These are phyloP conservation scores for Phylloscopus trochiloides DNA, from an alignment of 2,113 vertebrate species.

Conservation along the genomic window DNA sequence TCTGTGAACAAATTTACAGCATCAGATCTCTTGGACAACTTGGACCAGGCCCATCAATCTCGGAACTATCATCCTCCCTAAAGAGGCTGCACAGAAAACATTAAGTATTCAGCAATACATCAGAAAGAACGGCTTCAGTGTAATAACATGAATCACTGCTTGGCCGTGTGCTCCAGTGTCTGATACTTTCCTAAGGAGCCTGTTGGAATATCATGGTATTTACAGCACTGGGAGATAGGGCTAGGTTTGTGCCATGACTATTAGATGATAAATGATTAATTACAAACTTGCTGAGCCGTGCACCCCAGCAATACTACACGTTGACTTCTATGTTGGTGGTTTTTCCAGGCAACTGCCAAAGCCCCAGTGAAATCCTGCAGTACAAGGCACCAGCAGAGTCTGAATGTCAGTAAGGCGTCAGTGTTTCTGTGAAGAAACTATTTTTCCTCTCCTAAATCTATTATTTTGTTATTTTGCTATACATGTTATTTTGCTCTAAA, in stretches of 20 bases:
- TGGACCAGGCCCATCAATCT: background rate
- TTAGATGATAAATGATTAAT: background rate
- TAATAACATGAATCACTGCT: constrained; percentile 4
- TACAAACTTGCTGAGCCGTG: background rate
- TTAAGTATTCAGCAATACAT: background rate
- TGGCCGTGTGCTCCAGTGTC: background rate
- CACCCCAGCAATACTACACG: background rate
- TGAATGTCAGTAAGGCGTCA: background rate
- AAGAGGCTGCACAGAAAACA: background rate
- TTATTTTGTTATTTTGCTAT: background rate
- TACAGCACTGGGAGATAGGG: background rate
- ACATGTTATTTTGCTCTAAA: background rate
- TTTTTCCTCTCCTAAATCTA: background rate
- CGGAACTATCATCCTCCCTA: background rate
- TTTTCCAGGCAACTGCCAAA: background rate
- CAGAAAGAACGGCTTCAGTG: background rate
- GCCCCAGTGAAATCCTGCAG: background rate
- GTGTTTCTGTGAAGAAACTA: background rate
- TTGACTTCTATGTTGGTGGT: background rate
- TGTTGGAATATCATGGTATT: background rate
- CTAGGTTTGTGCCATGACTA: background rate
- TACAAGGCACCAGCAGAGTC: background rate
- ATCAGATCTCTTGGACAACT: background rate
- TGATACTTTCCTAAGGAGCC: background rate
- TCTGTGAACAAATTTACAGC: background rate